Base-by-base conservation (phyloP, 2,113 vertebrate species). In the Gnathonemus longibarbis region DNA sequence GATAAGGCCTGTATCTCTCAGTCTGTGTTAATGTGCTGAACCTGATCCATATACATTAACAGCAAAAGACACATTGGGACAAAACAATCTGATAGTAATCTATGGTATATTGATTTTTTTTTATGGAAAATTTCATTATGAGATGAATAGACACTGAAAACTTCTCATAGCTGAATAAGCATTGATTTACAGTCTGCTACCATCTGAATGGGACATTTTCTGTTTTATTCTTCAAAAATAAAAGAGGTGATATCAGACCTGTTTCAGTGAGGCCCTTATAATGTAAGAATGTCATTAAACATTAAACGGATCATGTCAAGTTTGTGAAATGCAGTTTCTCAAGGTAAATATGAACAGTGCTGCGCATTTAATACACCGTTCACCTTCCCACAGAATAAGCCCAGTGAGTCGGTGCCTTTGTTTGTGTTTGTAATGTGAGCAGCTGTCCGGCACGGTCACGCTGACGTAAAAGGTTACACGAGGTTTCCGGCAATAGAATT, bases 1-100 rank as follows among this genome's bases (percentile, higher is more conserved):
- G 27, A 49, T 39, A 70, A 46, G 52, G 66, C 70, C 50, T 90
- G 87, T 86, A n/a, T 89, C 88, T 87, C 88, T 50, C 48, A 45
- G 88, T 87, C n/a, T 93, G 93, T 95, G 94, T 95, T 95, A 94
- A 94, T 94, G 92, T 93, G 93, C 89, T 93, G 92, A 74, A 91
- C 58, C 19, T 50, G 13, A 66, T 87, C 88, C 35, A 77, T 31
- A 70, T 4, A 31, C n/a, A 31, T 70, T 27, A 4, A n/a, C 74
- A 17, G 74, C 74, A 80, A 80, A 31, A 80, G 74, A 39, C 15
- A 15, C 66, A 42, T 42, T 35, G 2, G 15, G 74, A 42, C 35
- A 7, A 42, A 80, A 39, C 74, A 39, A 42, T 2, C 31, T 42
- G 35, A 80, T 17, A 35, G 35, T 42, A 42, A 19, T 80, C 31